Percentiles rank a stretch among this genome's conserved stretches.
Evolutionary conservation across 1,140 invertebrate genomes (phyloP).

Genomic region (Sminthurides bifidus): DNA sequence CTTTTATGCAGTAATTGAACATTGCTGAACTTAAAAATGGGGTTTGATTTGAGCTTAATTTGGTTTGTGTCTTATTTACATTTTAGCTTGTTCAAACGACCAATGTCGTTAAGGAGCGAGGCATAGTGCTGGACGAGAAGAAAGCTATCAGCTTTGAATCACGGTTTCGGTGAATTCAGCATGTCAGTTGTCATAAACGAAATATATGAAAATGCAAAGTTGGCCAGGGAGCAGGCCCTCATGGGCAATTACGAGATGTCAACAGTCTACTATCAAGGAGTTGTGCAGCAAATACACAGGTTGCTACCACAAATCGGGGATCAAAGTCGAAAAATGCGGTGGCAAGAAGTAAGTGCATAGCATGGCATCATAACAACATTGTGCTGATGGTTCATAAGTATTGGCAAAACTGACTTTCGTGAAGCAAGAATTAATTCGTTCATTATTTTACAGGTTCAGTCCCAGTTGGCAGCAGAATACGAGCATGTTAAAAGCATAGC

Average conservation of each 20-base stretch:
- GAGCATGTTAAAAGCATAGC: constrained; percentile 76
- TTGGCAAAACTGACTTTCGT: neutral
- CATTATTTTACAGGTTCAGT: constrained; percentile 56
- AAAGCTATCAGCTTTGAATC: too few relatives aligned
- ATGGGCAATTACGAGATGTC: constrained; percentile 92
- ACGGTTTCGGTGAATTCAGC: neutral
- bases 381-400: too few relatives aligned
- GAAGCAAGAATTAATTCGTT: constrained; percentile 4
- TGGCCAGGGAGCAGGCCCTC: constrained; percentile 85
- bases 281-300: constrained; percentile 76
- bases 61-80: too few relatives aligned
- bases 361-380: too few relatives aligned
- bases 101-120: too few relatives aligned
- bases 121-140: too few relatives aligned
- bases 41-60: too few relatives aligned
- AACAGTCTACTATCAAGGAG: constrained; percentile 86
- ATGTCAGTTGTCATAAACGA: constrained; percentile 76
- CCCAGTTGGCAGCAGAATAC: constrained; percentile 78
- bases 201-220: constrained; percentile 82
- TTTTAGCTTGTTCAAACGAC: too few relatives aligned
- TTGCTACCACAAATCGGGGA: constrained; percentile 68
- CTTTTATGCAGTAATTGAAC: too few relatives aligned
- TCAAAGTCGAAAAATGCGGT: constrained; percentile 66
- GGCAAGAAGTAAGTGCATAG: constrained; percentile 68
- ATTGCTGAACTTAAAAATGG: too few relatives aligned